These are phyloP conservation scores for Montipora capricornis DNA, from an alignment of 64 coral and sea anemone genomes.

Conservation along the genomic window DNA sequence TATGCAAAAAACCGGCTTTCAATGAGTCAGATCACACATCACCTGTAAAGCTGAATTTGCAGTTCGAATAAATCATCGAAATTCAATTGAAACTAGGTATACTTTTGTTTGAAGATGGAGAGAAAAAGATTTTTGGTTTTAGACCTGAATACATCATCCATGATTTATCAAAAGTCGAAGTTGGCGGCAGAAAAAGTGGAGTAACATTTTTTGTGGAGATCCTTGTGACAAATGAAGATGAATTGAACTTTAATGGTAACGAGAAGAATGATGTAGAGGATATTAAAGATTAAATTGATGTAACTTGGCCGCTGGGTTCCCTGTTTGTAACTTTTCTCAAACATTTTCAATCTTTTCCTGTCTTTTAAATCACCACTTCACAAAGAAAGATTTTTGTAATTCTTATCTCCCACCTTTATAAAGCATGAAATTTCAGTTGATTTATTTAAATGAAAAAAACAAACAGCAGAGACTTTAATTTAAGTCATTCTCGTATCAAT, in stretches of 20 bases:
- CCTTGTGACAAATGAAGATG: not conserved
- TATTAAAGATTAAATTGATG: not conserved
- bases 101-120: not conserved
- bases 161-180: not conserved
- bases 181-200: not conserved
- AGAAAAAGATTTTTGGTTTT: not conserved
- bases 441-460: not conserved
- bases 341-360: not conserved
- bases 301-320: not conserved
- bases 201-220: not conserved
- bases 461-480: not conserved
- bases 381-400: not conserved
- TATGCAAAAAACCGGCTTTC: slow-evolving; percentile 16
- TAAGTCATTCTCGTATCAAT: not conserved
- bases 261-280: not conserved
- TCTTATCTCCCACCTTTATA: not conserved
- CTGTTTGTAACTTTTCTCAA: not conserved
- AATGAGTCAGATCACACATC: slow-evolving; percentile 2
- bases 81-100: not conserved
- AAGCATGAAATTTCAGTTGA: not conserved
- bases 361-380: not conserved
- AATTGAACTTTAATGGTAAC: slow-evolving; percentile 7
- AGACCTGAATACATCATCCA: not conserved
- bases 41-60: slow-evolving; percentile 51
- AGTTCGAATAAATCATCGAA: not conserved